Percentiles rank a stretch among this genome's conserved stretches.
Conservation (phyloP, 1,140 invertebrate genomes). For the Pantala flavescens region DNA sequence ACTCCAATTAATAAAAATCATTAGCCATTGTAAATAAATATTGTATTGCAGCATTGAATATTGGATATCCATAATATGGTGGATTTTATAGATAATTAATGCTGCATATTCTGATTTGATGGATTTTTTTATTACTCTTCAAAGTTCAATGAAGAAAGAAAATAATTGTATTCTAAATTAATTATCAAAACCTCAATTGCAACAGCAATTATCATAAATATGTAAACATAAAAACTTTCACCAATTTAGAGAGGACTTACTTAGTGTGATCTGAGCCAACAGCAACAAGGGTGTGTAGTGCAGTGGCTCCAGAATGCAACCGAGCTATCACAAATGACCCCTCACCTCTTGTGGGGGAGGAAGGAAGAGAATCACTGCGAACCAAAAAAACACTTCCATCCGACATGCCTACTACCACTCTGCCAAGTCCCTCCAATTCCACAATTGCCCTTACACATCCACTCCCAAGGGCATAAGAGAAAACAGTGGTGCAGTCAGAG, state of each 20-base stretch:
- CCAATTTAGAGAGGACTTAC: constrained; percentile 19
- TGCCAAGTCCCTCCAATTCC: constrained; percentile 39
- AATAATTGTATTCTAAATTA: too few species aligned
- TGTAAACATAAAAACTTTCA: too few species aligned
- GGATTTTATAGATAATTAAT: too few species aligned
- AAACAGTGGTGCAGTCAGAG: constrained; percentile 42
- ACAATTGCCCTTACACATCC: constrained; percentile 48
- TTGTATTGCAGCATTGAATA: too few species aligned
- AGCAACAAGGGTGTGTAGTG: constrained; percentile 45
- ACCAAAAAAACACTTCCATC: constrained; percentile 68
- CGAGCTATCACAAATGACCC: constrained; percentile 54
- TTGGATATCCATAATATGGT: too few species aligned
- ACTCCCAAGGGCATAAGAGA: constrained; percentile 39
- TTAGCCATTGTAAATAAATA: too few species aligned
- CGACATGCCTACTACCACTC: constrained; percentile 59
- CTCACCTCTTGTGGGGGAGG: constrained; percentile 49
- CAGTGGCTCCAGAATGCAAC: constrained; percentile 51
- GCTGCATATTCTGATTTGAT: too few species aligned
- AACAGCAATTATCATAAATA: too few species aligned
- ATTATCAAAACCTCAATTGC: too few species aligned
- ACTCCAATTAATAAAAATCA: too few species aligned
- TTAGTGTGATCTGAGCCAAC: not conserved
- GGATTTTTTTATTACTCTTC: too few species aligned
- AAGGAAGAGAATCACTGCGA: constrained; percentile 46
- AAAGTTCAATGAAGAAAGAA: too few species aligned